Evolutionary conservation across 2,797 vertebrate genomes (phyloP).

Genomic region (Dryobates pubescens): DNA sequence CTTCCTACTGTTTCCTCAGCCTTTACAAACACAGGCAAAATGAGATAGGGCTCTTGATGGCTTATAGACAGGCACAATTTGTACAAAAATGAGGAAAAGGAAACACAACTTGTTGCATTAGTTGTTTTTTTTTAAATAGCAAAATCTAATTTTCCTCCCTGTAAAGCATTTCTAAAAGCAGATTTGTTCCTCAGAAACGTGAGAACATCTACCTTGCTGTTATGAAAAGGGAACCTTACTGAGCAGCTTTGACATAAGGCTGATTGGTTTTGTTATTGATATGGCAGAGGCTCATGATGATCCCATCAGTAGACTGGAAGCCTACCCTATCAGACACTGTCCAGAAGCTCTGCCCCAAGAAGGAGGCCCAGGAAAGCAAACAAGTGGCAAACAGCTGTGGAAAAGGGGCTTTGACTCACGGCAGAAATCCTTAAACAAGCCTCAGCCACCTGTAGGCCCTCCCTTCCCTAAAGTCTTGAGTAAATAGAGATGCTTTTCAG

Average conservation of each 20-base stretch:
- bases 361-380: neutral
- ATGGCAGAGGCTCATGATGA: fast-evolving
- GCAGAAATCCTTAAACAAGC: neutral
- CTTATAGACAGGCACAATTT: neutral
- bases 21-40: neutral
- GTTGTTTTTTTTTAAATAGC: neutral
- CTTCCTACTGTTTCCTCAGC: neutral
- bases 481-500: slow-evolving; percentile 14
- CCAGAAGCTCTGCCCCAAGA: neutral
- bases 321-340: neutral
- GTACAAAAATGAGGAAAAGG: neutral
- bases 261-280: neutral
- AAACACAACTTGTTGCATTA: neutral
- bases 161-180: neutral
- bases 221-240: neutral
- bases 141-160: neutral
- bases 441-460: neutral
- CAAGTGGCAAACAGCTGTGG: neutral
- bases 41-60: neutral
- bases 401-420: neutral
- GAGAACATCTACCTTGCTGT: neutral
- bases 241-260: neutral
- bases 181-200: neutral
- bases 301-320: neutral
- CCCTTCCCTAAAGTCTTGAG: neutral